These are phyloP conservation scores for Subacronicta megacephala DNA, from an alignment of 2,888 invertebrate genomes.

Conservation along the genomic window DNA sequence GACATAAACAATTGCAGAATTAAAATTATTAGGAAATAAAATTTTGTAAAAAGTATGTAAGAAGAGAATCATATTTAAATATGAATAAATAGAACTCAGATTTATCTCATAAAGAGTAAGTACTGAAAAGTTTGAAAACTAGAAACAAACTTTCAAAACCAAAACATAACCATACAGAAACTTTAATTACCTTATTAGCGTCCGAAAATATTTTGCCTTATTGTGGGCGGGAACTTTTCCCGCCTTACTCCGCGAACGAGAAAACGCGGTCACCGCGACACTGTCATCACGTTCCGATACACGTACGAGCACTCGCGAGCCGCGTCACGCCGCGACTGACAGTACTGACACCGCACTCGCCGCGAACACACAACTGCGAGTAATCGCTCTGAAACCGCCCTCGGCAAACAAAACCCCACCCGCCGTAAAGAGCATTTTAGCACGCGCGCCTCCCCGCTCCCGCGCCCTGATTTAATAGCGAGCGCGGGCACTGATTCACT, in stretches of 20 bases:
- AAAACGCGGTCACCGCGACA: conserved; percentile 85
- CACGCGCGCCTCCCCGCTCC: conserved; percentile 82
- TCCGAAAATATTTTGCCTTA: conserved; percentile 88
- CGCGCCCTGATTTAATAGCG: conserved; percentile 89
- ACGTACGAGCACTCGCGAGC: conserved; percentile 72
- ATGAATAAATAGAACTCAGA: no score
- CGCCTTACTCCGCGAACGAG: conserved; percentile 80
- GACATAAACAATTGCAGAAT: no score
- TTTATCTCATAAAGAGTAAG: no score
- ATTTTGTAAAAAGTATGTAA: no score
- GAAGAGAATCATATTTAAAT: no score
- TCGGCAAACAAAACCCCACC: conserved; percentile 89
- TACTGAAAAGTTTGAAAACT: conserved; percentile 37
- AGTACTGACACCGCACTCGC: conserved; percentile 65
- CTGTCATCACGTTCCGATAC: conserved; percentile 72
- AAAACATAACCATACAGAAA: conserved; percentile 6
- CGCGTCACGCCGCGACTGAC: conserved; percentile 73
- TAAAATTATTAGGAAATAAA: no score
- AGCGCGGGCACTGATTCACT: conserved; percentile 89
- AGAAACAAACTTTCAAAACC: conserved; percentile 27
- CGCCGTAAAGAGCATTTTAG: conserved; percentile 88
- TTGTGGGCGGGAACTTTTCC: conserved; percentile 87
- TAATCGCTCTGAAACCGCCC: conserved; percentile 86
- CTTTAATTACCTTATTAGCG: conserved; percentile 86
- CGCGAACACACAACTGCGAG: conserved; percentile 69